phyloP scores from a whole-genome alignment of 1,140 invertebrate genomes.

The Rhizoglyphus robini region DNA sequence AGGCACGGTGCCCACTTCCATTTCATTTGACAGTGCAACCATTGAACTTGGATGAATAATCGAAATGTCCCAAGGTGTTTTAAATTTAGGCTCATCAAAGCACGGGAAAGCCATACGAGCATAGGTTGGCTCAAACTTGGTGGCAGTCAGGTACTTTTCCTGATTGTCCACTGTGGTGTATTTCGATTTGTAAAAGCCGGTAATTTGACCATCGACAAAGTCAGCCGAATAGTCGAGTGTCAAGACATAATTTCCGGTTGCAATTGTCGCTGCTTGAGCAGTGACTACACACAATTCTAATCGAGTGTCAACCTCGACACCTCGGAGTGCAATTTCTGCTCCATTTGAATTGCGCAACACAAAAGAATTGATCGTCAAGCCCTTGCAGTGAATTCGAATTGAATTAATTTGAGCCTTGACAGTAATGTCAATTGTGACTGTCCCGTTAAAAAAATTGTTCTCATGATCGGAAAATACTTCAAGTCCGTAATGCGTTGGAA shows the following conservation, averaged over 20 bases:
- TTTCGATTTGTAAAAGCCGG: constrained; percentile 61
- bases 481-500: constrained; percentile 70
- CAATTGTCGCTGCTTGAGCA: neutral
- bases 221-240: constrained; percentile 47
- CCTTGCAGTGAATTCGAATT: constrained; percentile 52
- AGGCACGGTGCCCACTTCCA: constrained; percentile 48
- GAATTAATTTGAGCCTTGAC: neutral
- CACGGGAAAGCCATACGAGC: constrained; percentile 44
- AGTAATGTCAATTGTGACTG: neutral
- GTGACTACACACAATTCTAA: neutral
- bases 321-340: neutral
- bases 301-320: neutral
- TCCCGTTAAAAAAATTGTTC: constrained; percentile 10
- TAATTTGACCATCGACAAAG: constrained; percentile 46
- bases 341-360: neutral
- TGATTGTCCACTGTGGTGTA: constrained; percentile 43
- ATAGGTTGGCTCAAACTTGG: constrained; percentile 44
- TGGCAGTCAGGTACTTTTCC: constrained; percentile 1
- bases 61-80: constrained; percentile 26
- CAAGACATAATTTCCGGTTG: neutral
- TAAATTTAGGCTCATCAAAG: constrained; percentile 44
- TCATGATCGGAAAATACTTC: constrained; percentile 33
- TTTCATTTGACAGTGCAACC: constrained; percentile 2
- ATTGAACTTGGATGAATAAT: constrained; percentile 44
- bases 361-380: constrained; percentile 51